Percentiles rank a stretch among this genome's conserved stretches.
phyloP scores from a whole-genome alignment of 2,888 invertebrate species.

The Macroteleia sp. region DNA sequence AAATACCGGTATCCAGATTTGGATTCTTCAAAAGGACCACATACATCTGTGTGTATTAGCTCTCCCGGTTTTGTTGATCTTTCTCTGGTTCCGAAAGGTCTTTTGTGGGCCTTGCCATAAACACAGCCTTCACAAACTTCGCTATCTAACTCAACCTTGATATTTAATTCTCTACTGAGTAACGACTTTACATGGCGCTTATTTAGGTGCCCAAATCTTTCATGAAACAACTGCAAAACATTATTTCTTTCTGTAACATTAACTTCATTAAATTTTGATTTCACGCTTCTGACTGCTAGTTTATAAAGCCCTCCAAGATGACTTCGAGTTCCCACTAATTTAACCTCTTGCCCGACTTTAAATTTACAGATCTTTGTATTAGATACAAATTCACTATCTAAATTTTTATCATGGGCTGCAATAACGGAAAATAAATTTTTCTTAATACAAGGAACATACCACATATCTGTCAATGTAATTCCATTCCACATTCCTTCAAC shows the following conservation, averaged over 20 bases:
- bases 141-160: constrained; percentile 66
- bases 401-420: constrained; percentile 66
- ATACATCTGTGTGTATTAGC: constrained; percentile 70
- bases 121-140: constrained; percentile 70
- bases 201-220: constrained; percentile 76
- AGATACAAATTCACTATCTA: constrained; percentile 62
- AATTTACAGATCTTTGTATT: constrained; percentile 64
- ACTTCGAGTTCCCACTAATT: constrained; percentile 62
- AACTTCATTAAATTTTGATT: constrained; percentile 42
- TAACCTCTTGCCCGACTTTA: constrained; percentile 37
- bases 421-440: constrained; percentile 72
- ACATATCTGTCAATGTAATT: constrained; percentile 66
- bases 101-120: constrained; percentile 70
- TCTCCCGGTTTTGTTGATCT: constrained; percentile 57
- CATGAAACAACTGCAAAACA: constrained; percentile 70
- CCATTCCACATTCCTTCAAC: constrained; percentile 46
- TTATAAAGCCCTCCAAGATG: constrained; percentile 65
- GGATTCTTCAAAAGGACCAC: constrained; percentile 68
- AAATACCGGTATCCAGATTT: constrained; percentile 58
- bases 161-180: constrained; percentile 67
- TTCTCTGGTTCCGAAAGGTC: constrained; percentile 69
- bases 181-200: constrained; percentile 72
- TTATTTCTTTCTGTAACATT: constrained; percentile 31
- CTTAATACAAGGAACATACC: constrained; percentile 70
- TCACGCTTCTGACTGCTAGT: constrained; percentile 64